Conservation (phyloP, 2,888 invertebrate genomes). For the Gari tellinella region DNA sequence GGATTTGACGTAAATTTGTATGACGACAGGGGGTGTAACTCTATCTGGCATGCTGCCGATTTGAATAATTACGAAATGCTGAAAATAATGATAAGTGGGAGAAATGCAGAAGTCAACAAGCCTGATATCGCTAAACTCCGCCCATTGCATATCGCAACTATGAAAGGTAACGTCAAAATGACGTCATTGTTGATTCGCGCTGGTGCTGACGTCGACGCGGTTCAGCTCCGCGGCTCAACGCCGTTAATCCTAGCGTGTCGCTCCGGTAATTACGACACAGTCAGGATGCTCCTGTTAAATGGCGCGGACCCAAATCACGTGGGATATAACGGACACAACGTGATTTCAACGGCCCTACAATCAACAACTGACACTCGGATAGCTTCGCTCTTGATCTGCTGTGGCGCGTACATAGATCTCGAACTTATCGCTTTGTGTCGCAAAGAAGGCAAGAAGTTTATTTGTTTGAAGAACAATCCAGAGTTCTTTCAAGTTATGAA, state of each 20-base stretch:
- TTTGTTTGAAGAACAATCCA: conserved; percentile 61
- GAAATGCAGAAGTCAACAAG: conserved; percentile 69
- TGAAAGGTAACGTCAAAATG: conserved; percentile 72
- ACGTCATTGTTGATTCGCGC: conserved; percentile 68
- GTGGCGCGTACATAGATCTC: conserved; percentile 68
- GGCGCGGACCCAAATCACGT: conserved; percentile 77
- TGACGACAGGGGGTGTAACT: conserved; percentile 74
- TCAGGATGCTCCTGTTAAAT: conserved; percentile 70
- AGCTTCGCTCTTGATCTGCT: conserved; percentile 69
- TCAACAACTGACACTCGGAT: conserved; percentile 60
- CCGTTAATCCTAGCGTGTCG: conserved; percentile 73
- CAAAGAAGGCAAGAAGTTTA: conserved; percentile 66
- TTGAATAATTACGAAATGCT: conserved; percentile 73
- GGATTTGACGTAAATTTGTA: conserved; percentile 75
- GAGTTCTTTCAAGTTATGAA: conserved; percentile 61
- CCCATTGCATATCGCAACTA: conserved; percentile 76
- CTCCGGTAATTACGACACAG: conserved; percentile 64
- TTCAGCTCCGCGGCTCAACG: conserved; percentile 75
- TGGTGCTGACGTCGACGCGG: conserved; percentile 71
- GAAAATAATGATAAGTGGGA: conserved; percentile 63
- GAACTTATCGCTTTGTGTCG: conserved; percentile 65
- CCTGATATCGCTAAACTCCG: conserved; percentile 70
- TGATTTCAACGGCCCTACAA: conserved; percentile 72
- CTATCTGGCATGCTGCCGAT: conserved; percentile 76
- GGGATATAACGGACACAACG: conserved; percentile 74